phyloP scores from a whole-genome alignment of 2,113 vertebrate species.

The Hypomesus transpacificus region DNA sequence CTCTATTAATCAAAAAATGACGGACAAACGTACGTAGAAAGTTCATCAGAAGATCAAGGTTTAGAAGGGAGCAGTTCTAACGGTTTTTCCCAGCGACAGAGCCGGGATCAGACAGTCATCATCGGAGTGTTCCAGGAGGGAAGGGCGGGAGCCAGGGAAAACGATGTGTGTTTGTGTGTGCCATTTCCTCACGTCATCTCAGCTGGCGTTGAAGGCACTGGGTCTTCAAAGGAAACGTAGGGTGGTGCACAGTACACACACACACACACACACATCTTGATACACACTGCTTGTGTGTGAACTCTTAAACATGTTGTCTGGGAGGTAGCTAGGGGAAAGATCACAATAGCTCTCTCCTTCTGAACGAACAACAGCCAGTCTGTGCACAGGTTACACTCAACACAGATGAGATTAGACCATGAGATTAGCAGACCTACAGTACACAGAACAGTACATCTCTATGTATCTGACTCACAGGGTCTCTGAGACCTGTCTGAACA shows the following conservation, averaged over 20 bases:
- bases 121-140: neutral
- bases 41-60: too few species aligned
- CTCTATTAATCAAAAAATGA: too few species aligned
- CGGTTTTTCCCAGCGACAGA: too few species aligned
- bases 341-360: too few species aligned
- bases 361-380: too few species aligned
- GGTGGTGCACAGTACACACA: neutral
- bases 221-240: neutral
- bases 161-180: neutral
- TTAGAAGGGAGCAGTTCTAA: too few species aligned
- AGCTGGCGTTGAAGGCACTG: neutral
- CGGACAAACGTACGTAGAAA: too few species aligned
- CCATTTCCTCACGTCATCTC: neutral
- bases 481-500: too few species aligned
- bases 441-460: neutral
- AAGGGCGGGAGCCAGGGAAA: neutral
- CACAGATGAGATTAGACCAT: neutral
- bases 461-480: neutral
- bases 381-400: conserved; percentile 18
- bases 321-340: too few species aligned
- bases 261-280: conserved; percentile 13
- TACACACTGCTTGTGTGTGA: neutral
- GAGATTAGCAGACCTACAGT: neutral
- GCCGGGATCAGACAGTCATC: too few species aligned
- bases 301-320: too few species aligned